Evolutionary conservation across 2,797 vertebrate genomes (phyloP).

Genomic region (Sylvia borin): DNA sequence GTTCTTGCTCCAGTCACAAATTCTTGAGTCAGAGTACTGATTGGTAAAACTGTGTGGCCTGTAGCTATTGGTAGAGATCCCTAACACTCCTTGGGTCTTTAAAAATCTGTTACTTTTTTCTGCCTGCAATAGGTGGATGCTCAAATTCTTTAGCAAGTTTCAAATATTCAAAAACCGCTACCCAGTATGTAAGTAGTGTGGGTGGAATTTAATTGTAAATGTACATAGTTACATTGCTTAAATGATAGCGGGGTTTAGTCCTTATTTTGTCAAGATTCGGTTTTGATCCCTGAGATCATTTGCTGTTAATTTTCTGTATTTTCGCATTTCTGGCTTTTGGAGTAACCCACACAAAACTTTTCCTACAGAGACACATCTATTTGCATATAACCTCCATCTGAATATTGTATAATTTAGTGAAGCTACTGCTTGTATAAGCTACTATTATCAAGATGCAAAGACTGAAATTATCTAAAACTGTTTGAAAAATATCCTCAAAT

Average conservation of each 20-base stretch:
- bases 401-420: slow-evolving; percentile 33
- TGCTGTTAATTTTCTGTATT: slow-evolving; percentile 4
- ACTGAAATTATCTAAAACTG: slow-evolving; percentile 14
- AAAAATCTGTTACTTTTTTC: neutral
- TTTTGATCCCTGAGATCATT: neutral
- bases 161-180: neutral
- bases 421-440: neutral
- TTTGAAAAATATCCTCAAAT: slow-evolving; percentile 19
- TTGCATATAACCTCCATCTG: slow-evolving; percentile 32
- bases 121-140: neutral
- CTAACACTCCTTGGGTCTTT: neutral
- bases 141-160: slow-evolving; percentile 6
- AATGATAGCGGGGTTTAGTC: neutral
- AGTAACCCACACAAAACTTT: slow-evolving; percentile 28
- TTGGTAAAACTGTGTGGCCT: neutral
- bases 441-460: neutral
- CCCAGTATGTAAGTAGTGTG: neutral
- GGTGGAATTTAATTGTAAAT: slow-evolving; percentile 35
- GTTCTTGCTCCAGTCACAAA: neutral
- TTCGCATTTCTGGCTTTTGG: neutral
- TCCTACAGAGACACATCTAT: neutral
- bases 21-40: neutral
- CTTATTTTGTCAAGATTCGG: slow-evolving; percentile 2
- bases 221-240: neutral
- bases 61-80: neutral